Conservation (phyloP, 2,797 vertebrate species). For the Toxotes lorentzi region DNA sequence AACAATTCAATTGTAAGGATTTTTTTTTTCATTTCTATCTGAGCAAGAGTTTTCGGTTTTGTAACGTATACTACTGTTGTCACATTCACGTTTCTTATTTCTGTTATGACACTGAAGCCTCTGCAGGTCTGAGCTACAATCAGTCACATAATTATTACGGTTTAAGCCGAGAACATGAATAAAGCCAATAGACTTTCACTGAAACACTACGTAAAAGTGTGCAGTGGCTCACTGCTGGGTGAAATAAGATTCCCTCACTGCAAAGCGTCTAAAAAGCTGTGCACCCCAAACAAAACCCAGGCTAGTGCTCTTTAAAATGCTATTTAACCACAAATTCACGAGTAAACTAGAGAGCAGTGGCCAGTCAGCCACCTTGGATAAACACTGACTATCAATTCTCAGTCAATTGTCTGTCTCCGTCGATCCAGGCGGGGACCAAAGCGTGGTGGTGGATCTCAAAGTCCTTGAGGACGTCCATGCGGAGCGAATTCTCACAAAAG, state of each 20-base stretch:
- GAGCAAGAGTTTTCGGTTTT: not conserved
- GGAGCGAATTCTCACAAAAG: constrained; percentile 18
- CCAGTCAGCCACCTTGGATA: constrained; percentile 88
- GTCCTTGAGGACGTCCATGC: constrained; percentile 42
- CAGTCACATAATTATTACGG: not conserved
- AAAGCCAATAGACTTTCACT: not conserved
- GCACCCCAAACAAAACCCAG: constrained; percentile 77
- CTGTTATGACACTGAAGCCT: not conserved
- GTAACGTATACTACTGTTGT: not conserved
- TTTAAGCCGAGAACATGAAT: not conserved
- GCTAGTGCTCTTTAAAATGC: constrained; percentile 83
- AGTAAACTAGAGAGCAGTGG: constrained; percentile 92
- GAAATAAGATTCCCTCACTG: constrained; percentile 18
- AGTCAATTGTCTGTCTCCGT: constrained; percentile 75
- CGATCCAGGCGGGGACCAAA: constrained; percentile 35
- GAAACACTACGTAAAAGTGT: not conserved
- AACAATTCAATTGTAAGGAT: constrained; percentile 47
- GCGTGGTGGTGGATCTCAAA: constrained; percentile 47
- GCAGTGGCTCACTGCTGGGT: constrained; percentile 17
- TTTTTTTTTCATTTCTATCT: constrained; percentile 1
- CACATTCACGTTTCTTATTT: not conserved
- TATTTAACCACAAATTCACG: constrained; percentile 91
- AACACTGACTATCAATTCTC: constrained; percentile 89
- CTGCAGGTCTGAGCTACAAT: not conserved
- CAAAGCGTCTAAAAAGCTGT: constrained; percentile 31